Percentiles rank a stretch among this genome's conserved stretches.
phyloP scores from a whole-genome alignment of 37 sponge, comb jelly and placozoan genomes.

The Bolinopsis microptera region DNA sequence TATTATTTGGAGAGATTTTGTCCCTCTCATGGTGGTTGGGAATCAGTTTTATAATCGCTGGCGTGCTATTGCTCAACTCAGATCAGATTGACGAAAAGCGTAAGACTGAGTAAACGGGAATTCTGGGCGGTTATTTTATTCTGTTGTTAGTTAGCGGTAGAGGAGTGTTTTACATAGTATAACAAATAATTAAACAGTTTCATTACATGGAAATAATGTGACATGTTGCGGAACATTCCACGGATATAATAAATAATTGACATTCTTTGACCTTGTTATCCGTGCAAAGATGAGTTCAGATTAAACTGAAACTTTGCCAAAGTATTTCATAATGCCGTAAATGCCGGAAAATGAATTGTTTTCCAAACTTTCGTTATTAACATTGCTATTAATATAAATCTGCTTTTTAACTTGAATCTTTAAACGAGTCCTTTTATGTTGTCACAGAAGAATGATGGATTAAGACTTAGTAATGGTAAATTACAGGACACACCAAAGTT shows the following conservation, averaged over 20 bases:
- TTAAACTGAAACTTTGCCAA: not conserved
- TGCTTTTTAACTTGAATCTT: not conserved
- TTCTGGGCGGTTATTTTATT: not conserved
- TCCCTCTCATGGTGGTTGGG: conserved; percentile 8
- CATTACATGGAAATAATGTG: not conserved
- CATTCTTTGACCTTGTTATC: not conserved
- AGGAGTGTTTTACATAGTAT: not conserved
- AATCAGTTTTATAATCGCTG: conserved; percentile 11
- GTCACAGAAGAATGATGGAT: not conserved
- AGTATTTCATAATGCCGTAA: not conserved
- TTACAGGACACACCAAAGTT: not conserved
- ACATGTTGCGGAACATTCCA: not conserved
- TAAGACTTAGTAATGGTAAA: not conserved
- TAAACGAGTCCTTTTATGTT: not conserved
- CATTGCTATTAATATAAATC: not conserved
- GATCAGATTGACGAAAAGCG: not conserved
- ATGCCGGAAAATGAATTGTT: not conserved
- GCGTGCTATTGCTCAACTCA: conserved; percentile 13
- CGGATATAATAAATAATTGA: not conserved
- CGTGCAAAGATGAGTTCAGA: not conserved
- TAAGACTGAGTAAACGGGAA: not conserved
- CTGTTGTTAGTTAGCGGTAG: not conserved
- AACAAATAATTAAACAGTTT: not conserved
- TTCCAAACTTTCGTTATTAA: not conserved
- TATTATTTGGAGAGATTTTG: conserved; percentile 25